Conservation (phyloP, 2,797 vertebrate genomes). For the Notoglanidium macrostoma region DNA sequence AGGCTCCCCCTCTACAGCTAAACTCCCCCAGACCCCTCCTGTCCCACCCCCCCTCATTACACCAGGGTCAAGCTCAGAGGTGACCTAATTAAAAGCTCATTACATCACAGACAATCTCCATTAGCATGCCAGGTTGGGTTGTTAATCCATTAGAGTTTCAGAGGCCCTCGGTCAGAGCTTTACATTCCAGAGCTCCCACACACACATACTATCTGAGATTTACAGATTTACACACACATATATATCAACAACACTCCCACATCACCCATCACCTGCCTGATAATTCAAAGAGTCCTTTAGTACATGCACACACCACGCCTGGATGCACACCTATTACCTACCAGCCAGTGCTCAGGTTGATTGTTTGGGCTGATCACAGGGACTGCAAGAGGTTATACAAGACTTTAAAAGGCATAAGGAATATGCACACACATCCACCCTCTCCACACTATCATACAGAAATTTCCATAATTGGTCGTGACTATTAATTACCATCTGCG, state of each 20-base stretch:
- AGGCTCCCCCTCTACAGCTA: conserved; percentile 65
- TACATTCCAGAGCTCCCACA: conserved; percentile 77
- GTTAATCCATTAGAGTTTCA: conserved; percentile 88
- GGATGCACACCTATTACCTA: conserved; percentile 31
- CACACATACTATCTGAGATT: conserved; percentile 34
- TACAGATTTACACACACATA: conserved; percentile 34
- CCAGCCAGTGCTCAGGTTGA: conserved; percentile 2
- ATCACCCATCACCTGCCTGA: conserved; percentile 34
- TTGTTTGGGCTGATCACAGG: conserved; percentile 12
- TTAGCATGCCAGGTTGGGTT: conserved; percentile 88
- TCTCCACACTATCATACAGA: neutral
- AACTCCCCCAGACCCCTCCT: conserved; percentile 65
- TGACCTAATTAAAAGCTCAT: conserved; percentile 98
- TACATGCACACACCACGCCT: conserved; percentile 17
- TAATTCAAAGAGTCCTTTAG: conserved; percentile 23
- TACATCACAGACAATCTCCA: conserved; percentile 90
- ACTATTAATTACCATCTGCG: neutral
- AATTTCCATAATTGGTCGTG: neutral
- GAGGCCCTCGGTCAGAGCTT: conserved; percentile 78
- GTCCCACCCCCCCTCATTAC: conserved; percentile 84
- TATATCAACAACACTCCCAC: conserved; percentile 35
- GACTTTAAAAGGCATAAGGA: neutral
- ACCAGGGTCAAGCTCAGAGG: conserved; percentile 91
- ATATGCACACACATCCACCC: neutral
- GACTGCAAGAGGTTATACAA: neutral